Conservation (phyloP, 2,797 vertebrate genomes). For the Enteromius radiatus region DNA sequence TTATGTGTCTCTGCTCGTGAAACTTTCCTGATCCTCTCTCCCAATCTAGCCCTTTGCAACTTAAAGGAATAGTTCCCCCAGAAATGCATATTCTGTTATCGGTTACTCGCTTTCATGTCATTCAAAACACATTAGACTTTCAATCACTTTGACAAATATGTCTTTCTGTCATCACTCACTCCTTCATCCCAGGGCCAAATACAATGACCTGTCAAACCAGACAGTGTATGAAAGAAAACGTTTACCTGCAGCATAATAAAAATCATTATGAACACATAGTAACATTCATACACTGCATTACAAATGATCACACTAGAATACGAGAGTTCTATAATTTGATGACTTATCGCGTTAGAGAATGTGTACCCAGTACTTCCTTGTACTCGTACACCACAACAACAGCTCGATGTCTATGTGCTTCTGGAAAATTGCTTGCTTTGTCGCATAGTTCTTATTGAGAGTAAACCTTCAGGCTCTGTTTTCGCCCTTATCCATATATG, state of each 20-base stretch:
- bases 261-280: neutral
- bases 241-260: neutral
- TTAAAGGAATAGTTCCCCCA: neutral
- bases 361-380: neutral
- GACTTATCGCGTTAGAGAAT: neutral
- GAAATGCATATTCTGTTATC: neutral
- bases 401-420: neutral
- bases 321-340: neutral
- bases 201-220: neutral
- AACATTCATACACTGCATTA: neutral
- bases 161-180: neutral
- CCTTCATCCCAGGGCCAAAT: neutral
- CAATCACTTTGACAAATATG: neutral
- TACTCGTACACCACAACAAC: neutral
- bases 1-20: neutral
- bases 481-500: slow-evolving; percentile 16
- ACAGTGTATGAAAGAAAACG: neutral
- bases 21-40: neutral
- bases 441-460: neutral
- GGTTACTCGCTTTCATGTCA: neutral
- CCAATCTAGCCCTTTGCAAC: neutral
- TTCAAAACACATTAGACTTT: neutral
- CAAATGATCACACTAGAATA: neutral
- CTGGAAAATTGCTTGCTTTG: slow-evolving; percentile 15
- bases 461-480: neutral